Evolutionary conservation across 2,113 vertebrate species (phyloP), one percentile per base, ranked within the genome.

Genomic region (Alaudala cheleensis): DNA sequence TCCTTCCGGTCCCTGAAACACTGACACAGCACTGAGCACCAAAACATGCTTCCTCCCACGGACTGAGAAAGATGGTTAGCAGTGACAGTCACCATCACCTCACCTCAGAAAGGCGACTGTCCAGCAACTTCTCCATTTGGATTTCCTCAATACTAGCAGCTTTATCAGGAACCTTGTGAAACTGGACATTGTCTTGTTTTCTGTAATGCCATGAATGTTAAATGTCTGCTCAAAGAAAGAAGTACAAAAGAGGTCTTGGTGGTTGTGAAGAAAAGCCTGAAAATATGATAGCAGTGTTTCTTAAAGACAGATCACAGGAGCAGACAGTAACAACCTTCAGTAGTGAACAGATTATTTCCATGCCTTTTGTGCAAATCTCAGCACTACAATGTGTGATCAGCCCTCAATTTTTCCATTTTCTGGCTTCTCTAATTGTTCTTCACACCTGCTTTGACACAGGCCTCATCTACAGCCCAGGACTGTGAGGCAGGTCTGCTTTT

Each of bases 81-180:
- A 53, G n/a, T 0, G 0, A 87, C 14, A 28, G 26, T 19, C 40
- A 79, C 49, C 44, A 33, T 5, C 0, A 0, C 18, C 29, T 8
- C 8, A 2, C 29, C 31, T 83, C 33, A 51, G 49, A 61, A 73
- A 85, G n/a, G 21, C 13, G 28, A 37, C 6, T 50, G 15, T 33
- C 54, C 61, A 13, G 16, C 50, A 64, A 1, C 0, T 53, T 53
- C 20, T 33, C 12, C 45, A 29, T 49, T 61, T 40, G 50, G 31
- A 56, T 61, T 51, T 15, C 33, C 49, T 70, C 47, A 49, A 8
- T 9, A 33, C 14, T 5, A 39, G 29, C 9, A 45, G 47, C 17
- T 78, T 70, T 45, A 45, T 45, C 45, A 39, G 45, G 4, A 90
- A 20, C 16, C n/a, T 42, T 29, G 34, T 17, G 39, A 45, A 90